Percentiles rank a stretch among this genome's conserved stretches.
phyloP scores from a whole-genome alignment of 2,113 vertebrate genomes.

The Rhabdomys dilectus region DNA sequence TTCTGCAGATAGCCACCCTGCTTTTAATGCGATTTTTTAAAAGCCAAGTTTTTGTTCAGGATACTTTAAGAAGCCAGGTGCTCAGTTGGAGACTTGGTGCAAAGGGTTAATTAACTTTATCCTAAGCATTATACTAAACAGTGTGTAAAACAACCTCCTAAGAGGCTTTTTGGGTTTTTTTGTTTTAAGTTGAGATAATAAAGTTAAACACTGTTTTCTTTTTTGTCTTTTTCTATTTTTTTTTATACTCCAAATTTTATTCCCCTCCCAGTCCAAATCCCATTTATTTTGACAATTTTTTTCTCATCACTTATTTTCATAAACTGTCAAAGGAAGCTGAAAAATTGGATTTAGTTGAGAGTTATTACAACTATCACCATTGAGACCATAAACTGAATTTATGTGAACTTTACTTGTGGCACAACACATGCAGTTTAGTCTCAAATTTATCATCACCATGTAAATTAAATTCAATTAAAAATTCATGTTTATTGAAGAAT shows the following conservation, averaged over 20 bases:
- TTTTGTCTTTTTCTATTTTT: too few species aligned
- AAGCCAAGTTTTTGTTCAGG: neutral
- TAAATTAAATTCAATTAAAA: conserved; percentile 64
- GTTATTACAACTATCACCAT: neutral
- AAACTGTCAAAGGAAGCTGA: neutral
- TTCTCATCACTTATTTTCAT: conserved; percentile 33
- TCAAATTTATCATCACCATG: conserved; percentile 40
- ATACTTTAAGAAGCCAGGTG: neutral
- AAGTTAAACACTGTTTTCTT: neutral
- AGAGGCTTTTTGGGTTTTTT: neutral
- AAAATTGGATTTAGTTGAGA: neutral
- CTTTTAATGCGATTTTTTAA: neutral
- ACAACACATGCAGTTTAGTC: conserved; percentile 23
- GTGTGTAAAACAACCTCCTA: neutral
- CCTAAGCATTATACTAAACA: neutral
- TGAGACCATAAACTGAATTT: conserved; percentile 50
- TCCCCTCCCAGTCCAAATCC: neutral
- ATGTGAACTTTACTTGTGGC: neutral
- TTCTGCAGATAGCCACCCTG: neutral
- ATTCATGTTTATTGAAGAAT: conserved; percentile 38
- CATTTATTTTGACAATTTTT: neutral
- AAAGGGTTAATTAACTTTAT: conserved; percentile 19
- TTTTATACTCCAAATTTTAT: too few species aligned
- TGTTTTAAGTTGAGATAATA: neutral
- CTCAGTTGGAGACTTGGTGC: neutral